These are phyloP conservation scores for Limulus polyphemus DNA, from an alignment of 2,888 invertebrate species.

Conservation along the genomic window DNA sequence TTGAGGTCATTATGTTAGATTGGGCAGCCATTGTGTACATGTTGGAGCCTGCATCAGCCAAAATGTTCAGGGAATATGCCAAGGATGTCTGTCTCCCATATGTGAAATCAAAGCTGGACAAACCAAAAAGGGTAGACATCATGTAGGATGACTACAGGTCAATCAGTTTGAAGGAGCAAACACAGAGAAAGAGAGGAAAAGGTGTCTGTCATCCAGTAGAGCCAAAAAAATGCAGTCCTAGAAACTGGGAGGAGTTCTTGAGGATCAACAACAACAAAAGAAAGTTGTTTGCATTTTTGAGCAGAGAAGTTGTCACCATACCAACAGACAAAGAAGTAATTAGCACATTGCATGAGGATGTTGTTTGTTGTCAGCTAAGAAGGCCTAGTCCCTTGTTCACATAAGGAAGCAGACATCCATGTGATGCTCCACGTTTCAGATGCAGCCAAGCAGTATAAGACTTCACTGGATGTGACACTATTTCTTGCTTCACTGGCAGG, in stretches of 20 bases:
- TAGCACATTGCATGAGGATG: no score
- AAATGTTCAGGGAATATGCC: not conserved
- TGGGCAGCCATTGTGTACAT: not conserved
- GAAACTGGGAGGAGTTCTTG: not conserved
- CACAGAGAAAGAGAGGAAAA: not conserved
- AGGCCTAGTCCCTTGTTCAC: not conserved
- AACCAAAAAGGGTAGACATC: not conserved
- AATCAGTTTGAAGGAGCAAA: not conserved
- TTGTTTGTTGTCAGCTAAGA: no score
- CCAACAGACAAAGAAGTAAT: no score
- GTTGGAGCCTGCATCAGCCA: not conserved
- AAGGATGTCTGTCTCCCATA: not conserved
- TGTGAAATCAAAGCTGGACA: not conserved
- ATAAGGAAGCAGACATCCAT: not conserved
- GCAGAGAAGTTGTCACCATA: no score
- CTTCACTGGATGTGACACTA: no score
- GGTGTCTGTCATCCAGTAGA: not conserved
- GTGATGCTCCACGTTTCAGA: not conserved
- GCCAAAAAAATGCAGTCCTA: not conserved
- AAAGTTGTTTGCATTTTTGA: no score
- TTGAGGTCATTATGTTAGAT: not conserved
- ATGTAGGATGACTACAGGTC: not conserved
- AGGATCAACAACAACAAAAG: not conserved
- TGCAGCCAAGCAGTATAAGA: not conserved
- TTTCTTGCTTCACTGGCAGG: no score